Percentiles rank a stretch among this genome's conserved stretches.
phyloP scores from a whole-genome alignment of 2,113 vertebrate species.

The Chaetura pelagica region DNA sequence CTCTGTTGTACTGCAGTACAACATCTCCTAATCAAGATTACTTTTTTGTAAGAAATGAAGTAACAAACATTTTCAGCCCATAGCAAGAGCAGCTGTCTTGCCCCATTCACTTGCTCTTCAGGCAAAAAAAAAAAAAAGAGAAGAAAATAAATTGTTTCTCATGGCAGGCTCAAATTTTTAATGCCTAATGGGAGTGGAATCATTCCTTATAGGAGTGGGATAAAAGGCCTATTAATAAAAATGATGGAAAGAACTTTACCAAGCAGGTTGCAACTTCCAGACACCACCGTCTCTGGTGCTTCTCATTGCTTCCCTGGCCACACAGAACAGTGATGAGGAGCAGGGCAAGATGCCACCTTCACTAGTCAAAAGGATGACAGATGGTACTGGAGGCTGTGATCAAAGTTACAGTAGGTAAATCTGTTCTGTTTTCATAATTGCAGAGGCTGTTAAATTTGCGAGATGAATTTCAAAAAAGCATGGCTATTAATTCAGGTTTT shows the following conservation, averaged over 20 bases:
- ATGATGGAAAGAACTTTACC: background rate
- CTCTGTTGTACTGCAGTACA: background rate
- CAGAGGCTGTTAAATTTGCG: background rate
- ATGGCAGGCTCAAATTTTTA: background rate
- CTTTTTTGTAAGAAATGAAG: background rate
- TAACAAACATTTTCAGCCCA: background rate
- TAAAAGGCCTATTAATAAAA: background rate
- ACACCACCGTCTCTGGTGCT: fast-evolving
- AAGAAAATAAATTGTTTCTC: background rate
- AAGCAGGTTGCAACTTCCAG: background rate
- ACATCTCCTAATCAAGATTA: background rate
- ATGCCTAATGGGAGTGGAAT: background rate
- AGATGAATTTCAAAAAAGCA: background rate
- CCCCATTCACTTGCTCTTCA: background rate
- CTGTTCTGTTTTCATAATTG: background rate
- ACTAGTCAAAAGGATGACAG: background rate
- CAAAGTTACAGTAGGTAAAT: background rate
- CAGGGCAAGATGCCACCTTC: background rate
- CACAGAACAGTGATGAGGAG: fast-evolving
- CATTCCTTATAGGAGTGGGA: background rate
- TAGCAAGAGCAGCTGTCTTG: background rate
- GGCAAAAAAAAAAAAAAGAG: background rate
- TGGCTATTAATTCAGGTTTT: background rate
- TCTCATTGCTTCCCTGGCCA: background rate
- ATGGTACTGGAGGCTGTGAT: background rate